Percentiles rank a stretch among this genome's conserved stretches.
These are phyloP conservation scores for Lysandra bellargus DNA, from an alignment of 2,888 invertebrate species.

Conservation along the genomic window DNA sequence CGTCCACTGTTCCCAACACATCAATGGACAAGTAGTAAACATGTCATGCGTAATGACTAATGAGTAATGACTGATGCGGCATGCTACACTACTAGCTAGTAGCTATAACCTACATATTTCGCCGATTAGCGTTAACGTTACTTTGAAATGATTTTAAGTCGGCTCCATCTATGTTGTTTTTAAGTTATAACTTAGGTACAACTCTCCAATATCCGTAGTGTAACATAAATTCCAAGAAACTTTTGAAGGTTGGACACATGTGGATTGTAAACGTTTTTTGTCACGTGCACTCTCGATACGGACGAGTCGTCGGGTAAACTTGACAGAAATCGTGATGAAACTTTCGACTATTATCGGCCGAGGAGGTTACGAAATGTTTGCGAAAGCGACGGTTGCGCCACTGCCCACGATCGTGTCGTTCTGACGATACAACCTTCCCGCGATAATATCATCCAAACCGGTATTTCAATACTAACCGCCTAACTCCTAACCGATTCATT, in stretches of 20 bases:
- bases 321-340: constrained; percentile 61
- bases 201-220: background rate
- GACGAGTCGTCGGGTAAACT: constrained; percentile 46
- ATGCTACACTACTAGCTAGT: too few species aligned
- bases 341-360: constrained; percentile 69
- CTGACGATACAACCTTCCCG: constrained; percentile 47
- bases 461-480: constrained; percentile 42
- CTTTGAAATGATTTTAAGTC: background rate
- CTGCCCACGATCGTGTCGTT: constrained; percentile 44
- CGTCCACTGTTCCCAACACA: too few species aligned
- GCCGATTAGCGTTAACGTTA: too few species aligned
- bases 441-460: constrained; percentile 45
- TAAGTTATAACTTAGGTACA: background rate
- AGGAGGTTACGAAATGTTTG: constrained; percentile 65
- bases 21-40: too few species aligned
- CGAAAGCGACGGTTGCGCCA: constrained; percentile 69
- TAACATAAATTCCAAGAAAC: background rate
- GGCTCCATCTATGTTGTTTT: background rate
- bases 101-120: too few species aligned
- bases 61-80: too few species aligned
- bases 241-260: background rate
- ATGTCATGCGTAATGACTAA: too few species aligned
- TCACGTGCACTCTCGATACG: constrained; percentile 20
- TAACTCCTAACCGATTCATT: constrained; percentile 38
- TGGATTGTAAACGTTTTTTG: constrained; percentile 13